Base-by-base conservation (phyloP, 2,113 vertebrate species). In the Chloroceryle aenea region DNA sequence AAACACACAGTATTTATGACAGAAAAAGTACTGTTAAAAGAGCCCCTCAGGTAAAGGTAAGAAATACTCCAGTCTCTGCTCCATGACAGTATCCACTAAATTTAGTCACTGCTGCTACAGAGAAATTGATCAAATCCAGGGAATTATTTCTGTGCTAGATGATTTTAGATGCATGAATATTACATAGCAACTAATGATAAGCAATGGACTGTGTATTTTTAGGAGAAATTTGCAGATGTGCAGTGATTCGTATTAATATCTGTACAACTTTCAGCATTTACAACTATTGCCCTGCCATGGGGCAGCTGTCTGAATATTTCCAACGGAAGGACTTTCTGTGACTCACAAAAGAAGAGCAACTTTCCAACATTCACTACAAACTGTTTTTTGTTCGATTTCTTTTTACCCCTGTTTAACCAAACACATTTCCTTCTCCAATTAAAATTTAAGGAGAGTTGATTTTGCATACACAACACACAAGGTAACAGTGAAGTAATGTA, bases 351-450 rank as follows among this genome's bases (percentile, higher is more conserved):
- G 30, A 89, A 80, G 2, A 4, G 22, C 48, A 88, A 25, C 13
- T 22, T 85, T 88, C 23, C 23, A 72, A 38, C 21, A 42, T 26
- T 75, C 27, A 64, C 11, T 77, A 43, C 13, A 63, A 80, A 77
- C 14, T 69, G 40, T 0, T 45, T 81, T 79, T 61, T 67, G 15
- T 58, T 53, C 20, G 36, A 5, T 30, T 43, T 34, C 25, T 85
- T 88, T 72, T 64, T 4, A 85, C 23, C 7, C 13, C 19, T 7
- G 21, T 89, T 81, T 40, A 95, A 79, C 47, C 92, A 96, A 97
- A 95, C 29, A 67, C 67, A 89, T 77, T 87, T 97, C 87, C 93
- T 92, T 91, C 84, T 86, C 74, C 92, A 96, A 95, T 95, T 97
- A 96, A 97, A 94, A 95, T 79, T n/a, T 95, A 95, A 93, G 72